Base-by-base conservation (phyloP, 2,888 invertebrate species). In the Brachyopa scutellaris region DNA sequence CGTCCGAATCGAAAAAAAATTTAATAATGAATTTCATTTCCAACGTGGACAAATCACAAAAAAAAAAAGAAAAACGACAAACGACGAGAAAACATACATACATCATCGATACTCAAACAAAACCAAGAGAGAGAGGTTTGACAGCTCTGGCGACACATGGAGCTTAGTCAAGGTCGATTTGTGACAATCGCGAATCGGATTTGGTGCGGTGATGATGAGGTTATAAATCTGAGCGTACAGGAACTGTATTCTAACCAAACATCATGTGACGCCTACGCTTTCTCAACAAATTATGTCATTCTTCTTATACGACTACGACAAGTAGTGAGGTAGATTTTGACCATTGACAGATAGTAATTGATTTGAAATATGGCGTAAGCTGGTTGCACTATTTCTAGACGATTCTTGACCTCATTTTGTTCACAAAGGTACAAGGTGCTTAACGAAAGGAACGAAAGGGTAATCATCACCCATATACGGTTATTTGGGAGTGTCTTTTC, bases 161-260 rank as follows among this genome's bases (percentile, higher is more conserved):
- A 42, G 26, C 59, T 31, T 23, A 64, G 78, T 72, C 78, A 78
- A 78, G 78, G 78, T 72, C 72, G 66, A 72, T 72, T 72, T 57
- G 72, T 78, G 64, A 72, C 72, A 72, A 57, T 55, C 36, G 13
- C 40, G 45, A 59, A 26, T 70, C 49, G 21, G 36, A 72, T 72
- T 64, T 72, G 15, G 15, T 2, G 21, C 9, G 61, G 4, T 23
- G 26, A 1, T 26, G 26, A 7, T 1, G 15, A 15, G 13, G 4
- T 42, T 4, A 53, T 59, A 33, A 51, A 23, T 11, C 13, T 11
- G 21, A 33, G 47, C 21, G 36, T 23, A 36, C 31, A 74, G 55
- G 55, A 73, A 73, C 72, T 26, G 26, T 6, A 6, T 67, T 51
- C 40, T 47, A 38, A 13, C 17, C 38, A 17, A 7, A 21, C 36